Conservation (phyloP, 2,797 vertebrate genomes). For the Enteromius unitaeniatus region DNA sequence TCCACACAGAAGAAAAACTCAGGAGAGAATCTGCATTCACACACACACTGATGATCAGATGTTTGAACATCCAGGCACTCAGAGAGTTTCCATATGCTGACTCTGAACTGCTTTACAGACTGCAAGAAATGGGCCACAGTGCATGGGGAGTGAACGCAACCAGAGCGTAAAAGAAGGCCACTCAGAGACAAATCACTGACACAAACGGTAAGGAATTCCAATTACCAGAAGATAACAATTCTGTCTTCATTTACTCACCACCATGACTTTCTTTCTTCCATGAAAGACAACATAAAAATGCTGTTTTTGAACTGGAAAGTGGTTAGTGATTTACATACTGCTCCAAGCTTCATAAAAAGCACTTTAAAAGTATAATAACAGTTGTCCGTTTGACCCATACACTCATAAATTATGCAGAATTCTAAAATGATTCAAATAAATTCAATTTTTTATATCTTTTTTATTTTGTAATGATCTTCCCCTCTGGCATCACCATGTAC, state of each 20-base stretch:
- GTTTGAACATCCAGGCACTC: background rate
- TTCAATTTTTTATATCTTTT: too few species aligned
- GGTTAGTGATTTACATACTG: background rate
- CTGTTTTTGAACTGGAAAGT: background rate
- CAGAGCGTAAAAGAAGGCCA: background rate
- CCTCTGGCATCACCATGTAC: background rate
- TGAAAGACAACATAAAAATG: background rate
- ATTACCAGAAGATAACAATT: background rate
- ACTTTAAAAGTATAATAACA: background rate
- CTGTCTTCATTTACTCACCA: background rate
- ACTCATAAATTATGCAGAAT: background rate
- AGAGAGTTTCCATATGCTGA: constrained; percentile 7
- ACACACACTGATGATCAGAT: background rate
- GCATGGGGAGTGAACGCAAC: background rate
- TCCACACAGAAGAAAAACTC: constrained; percentile 6
- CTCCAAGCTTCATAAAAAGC: background rate
- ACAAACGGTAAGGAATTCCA: background rate
- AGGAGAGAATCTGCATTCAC: constrained; percentile 2
- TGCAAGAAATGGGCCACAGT: background rate
- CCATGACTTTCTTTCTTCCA: background rate
- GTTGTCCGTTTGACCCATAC: background rate
- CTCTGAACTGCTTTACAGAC: constrained; percentile 10
- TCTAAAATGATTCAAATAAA: background rate
- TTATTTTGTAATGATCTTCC: too few species aligned
- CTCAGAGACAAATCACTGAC: background rate